Conservation (phyloP, 2,113 vertebrate species). For the Neodon shergylaensis region DNA sequence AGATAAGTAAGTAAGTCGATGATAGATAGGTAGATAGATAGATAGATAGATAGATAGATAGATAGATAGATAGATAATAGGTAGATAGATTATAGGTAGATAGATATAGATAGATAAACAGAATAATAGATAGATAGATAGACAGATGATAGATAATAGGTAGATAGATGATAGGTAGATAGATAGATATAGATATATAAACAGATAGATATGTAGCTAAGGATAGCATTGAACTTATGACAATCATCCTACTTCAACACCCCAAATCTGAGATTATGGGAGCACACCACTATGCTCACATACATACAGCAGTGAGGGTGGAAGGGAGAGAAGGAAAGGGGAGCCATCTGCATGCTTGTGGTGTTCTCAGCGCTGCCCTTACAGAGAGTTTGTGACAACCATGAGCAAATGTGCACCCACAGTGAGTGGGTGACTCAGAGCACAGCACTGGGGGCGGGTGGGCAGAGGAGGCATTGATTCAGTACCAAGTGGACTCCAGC, state of each 20-base stretch:
- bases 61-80: background rate
- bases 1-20: background rate
- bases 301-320: background rate
- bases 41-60: background rate
- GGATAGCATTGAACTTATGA: background rate
- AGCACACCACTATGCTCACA: too few relatives aligned
- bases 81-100: background rate
- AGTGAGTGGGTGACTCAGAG: background rate
- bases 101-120: background rate
- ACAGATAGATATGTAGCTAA: background rate
- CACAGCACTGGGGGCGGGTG: background rate
- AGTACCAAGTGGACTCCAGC: background rate
- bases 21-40: background rate
- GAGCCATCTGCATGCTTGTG: accelerated
- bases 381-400: background rate
- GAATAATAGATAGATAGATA: background rate
- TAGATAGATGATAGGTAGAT: too few relatives aligned
- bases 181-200: background rate
- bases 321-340: too few relatives aligned
- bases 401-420: background rate
- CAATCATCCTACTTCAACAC: background rate
- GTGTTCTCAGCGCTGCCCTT: accelerated
- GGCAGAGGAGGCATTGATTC: background rate
- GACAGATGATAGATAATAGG: background rate
- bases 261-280: background rate